Base-by-base conservation (phyloP, 2,888 invertebrate genomes). In the Rapana venosa region DNA sequence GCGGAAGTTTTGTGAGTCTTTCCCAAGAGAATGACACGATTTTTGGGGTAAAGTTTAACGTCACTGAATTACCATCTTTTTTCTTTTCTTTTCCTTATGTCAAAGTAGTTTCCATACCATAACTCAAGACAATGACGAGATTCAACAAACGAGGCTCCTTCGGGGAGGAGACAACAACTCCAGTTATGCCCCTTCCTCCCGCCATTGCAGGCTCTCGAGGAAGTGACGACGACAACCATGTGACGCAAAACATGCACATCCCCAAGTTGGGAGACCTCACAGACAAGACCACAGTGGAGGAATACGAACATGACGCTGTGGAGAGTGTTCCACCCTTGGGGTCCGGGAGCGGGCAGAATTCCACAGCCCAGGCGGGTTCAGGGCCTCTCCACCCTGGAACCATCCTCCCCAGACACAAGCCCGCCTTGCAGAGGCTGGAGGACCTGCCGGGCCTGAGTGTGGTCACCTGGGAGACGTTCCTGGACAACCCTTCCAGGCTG, bases 401-500 rank as follows among this genome's bases (percentile, higher is more conserved):
- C 26, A 56, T 87, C 87, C 26, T 66, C 74, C n/a, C 26, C 74
- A 74, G 11, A 47, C 70, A 87, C 74, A 87, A 87, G 30, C 87
- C 87, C 8, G 32, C 74, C 13, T n/a, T 87, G 17, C 36, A 47
- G 47, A 36, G 87, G 35, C 89, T 56, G 74, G 85, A 61, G 36
- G 87, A 81, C 8, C 84, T 88, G n/a, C 88, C 89, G 8, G 94
- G 94, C 0, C 90, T 94, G 15, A 93, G 93, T 87, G 92, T 94
- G 47, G 91, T 94, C 13, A 94, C 94, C 4, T 94, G 94, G 94
- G 94, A 94, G 35, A 93, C 94, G 77, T 94, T 94, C 90, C 91
- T 92, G 8, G 92, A 91, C 35, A 93, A 92, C 47, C 94, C 94
- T 0, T 90, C 92, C 22, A 89, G 92, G 32, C 90, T 94, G 11